phyloP scores from a whole-genome alignment of 2,888 invertebrate genomes.

The Noctua janthe region DNA sequence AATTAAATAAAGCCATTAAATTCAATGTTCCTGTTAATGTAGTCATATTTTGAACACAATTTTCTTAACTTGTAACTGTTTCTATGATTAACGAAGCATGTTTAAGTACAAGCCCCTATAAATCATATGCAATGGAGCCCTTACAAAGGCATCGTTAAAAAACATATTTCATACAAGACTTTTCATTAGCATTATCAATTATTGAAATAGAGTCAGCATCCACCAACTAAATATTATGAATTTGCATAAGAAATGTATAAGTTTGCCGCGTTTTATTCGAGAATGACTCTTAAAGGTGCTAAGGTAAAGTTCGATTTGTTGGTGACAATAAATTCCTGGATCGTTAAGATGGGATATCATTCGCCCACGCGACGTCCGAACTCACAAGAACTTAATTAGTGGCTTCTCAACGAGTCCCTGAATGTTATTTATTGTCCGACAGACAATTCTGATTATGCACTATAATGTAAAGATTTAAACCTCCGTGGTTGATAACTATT shows the following conservation, averaged over 20 bases:
- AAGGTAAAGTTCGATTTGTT: conserved; percentile 69
- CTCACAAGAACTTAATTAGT: conserved; percentile 89
- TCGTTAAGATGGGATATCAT: conserved; percentile 76
- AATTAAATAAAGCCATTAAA: conserved; percentile 24
- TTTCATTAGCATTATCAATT: conserved; percentile 85
- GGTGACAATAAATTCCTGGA: conserved; percentile 66
- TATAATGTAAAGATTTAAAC: conserved; percentile 71
- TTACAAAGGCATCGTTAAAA: conserved; percentile 56
- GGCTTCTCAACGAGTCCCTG: conserved; percentile 81
- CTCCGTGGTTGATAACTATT: conserved; percentile 76
- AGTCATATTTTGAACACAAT: conserved; percentile 13
- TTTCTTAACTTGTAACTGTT: conserved; percentile 7
- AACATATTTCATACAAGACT: conserved; percentile 62
- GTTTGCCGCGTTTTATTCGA: conserved; percentile 33
- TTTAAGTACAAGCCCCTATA: conserved; percentile 26
- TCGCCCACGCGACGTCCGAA: conserved; percentile 82
- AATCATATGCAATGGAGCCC: conserved; percentile 41
- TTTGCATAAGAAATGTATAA: conserved; percentile 79
- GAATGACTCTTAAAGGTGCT: conserved; percentile 54
- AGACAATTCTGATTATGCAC: conserved; percentile 82
- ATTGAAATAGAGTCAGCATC: conserved; percentile 81
- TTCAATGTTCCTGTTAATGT: conserved; percentile 15
- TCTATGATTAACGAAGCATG: conserved; percentile 17
- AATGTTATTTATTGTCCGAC: conserved; percentile 86
- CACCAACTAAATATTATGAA: conserved; percentile 78